These are phyloP conservation scores for Musca domestica DNA, from an alignment of 1,140 invertebrate genomes.

Conservation along the genomic window DNA sequence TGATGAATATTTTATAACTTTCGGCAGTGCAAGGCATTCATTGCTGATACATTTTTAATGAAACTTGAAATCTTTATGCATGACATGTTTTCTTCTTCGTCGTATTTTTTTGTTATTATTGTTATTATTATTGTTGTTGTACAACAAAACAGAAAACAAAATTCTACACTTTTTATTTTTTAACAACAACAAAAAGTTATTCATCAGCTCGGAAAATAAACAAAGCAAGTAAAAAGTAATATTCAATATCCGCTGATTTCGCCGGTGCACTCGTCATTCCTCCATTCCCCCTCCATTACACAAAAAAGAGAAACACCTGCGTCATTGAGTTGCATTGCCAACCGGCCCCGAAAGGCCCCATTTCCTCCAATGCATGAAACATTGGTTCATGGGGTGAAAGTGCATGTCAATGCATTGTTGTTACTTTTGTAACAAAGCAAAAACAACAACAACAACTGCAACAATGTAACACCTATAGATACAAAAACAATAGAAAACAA, in stretches of 20 bases:
- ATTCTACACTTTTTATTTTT: conserved; percentile 10
- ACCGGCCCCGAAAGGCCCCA: no score
- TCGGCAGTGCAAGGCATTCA: conserved; percentile 15
- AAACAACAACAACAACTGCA: not conserved
- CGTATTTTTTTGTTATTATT: no score
- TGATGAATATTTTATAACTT: conserved; percentile 23
- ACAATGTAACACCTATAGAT: not conserved
- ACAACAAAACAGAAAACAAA: not conserved
- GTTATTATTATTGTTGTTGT: no score
- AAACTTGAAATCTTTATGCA: conserved; percentile 19
- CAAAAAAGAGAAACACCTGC: not conserved
- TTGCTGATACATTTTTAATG: conserved; percentile 19
- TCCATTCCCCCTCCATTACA: not conserved
- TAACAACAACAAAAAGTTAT: conserved; percentile 9
- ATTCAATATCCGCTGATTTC: conserved; percentile 5
- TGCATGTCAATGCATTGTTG: conserved; percentile 2
- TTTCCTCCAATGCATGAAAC: no score
- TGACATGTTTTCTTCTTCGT: not conserved
- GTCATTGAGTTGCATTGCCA: not conserved
- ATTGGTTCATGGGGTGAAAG: not conserved
- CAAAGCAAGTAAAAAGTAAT: conserved; percentile 8
- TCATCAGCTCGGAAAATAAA: not conserved
- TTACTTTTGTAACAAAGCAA: conserved; percentile 12
- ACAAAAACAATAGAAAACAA: no score
- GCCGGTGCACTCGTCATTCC: not conserved